Evolutionary conservation across 2,888 invertebrate species (phyloP).

Genomic region (Chironomus riparius): DNA sequence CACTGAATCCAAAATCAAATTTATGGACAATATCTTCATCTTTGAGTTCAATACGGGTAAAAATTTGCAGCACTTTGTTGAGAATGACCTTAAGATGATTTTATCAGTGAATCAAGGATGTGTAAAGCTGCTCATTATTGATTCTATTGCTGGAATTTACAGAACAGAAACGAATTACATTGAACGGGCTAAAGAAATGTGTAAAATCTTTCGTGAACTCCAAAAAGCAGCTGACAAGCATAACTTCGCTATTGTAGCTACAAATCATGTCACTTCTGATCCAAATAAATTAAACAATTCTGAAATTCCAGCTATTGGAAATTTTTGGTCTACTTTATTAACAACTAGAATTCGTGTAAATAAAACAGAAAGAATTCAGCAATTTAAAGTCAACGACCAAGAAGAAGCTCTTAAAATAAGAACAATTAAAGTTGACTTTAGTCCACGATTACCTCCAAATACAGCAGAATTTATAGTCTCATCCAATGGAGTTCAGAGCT

Average conservation of each 20-base stretch:
- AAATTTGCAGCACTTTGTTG: conserved; percentile 31
- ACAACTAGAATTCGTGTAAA: neutral
- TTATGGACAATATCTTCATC: conserved; percentile 54
- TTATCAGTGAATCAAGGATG: conserved; percentile 39
- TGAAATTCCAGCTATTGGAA: neutral
- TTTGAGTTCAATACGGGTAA: conserved; percentile 54
- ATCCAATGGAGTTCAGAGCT: conserved; percentile 38
- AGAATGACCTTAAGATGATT: conserved; percentile 44
- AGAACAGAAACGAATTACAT: conserved; percentile 46
- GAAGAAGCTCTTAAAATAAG: conserved; percentile 35
- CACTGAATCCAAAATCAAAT: conserved; percentile 38
- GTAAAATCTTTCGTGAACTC: conserved; percentile 48
- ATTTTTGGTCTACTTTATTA: neutral
- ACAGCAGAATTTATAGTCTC: conserved; percentile 46
- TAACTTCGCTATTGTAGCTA: conserved; percentile 53
- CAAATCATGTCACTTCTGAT: conserved; percentile 55
- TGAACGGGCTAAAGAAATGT: conserved; percentile 48
- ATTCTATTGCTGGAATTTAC: conserved; percentile 66
- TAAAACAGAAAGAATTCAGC: neutral
- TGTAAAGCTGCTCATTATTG: conserved; percentile 58
- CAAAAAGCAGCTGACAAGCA: conserved; percentile 47
- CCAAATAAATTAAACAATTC: conserved; percentile 22
- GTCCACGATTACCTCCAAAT: conserved; percentile 47
- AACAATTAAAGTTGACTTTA: conserved; percentile 48
- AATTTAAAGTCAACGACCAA: conserved; percentile 31